phyloP scores from a whole-genome alignment of 1,140 invertebrate genomes.

The Triops cancriformis region DNA sequence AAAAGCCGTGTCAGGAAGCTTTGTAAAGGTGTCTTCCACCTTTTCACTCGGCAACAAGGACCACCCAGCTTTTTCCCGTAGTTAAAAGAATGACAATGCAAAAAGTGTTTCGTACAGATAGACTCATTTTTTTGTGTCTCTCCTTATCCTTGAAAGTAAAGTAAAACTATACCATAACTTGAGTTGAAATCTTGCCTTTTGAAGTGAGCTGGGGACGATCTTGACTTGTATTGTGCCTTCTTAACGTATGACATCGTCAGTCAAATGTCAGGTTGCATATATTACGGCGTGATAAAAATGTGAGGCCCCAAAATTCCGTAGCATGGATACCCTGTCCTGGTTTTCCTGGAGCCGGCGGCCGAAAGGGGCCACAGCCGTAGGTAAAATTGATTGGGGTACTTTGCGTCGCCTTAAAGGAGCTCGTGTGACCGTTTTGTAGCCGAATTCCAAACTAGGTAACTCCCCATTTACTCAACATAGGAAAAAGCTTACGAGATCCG shows the following conservation, averaged over 20 bases:
- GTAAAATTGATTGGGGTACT: background rate
- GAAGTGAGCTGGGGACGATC: background rate
- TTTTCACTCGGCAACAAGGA: background rate
- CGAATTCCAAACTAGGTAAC: too few relatives aligned
- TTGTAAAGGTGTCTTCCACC: conserved; percentile 5
- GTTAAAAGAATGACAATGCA: conserved; percentile 14
- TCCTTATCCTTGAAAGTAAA: too few relatives aligned
- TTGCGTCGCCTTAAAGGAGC: background rate
- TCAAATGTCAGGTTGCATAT: background rate
- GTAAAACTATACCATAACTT: too few relatives aligned
- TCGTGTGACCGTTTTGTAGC: too few relatives aligned
- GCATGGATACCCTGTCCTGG: background rate
- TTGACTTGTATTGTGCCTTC: background rate
- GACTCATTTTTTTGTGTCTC: too few relatives aligned
- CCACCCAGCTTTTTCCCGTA: conserved; percentile 1
- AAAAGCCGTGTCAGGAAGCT: conserved; percentile 4
- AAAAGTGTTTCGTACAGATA: background rate
- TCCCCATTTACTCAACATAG: too few relatives aligned
- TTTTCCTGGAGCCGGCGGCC: background rate
- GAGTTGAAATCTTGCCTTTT: background rate
- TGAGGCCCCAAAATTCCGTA: background rate
- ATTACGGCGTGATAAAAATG: background rate
- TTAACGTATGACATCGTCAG: background rate
- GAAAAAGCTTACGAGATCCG: too few relatives aligned
- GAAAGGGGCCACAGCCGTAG: background rate